Percentiles rank a stretch among this genome's conserved stretches.
phyloP scores from a whole-genome alignment of 2,797 vertebrate genomes.

The Brotula barbata region DNA sequence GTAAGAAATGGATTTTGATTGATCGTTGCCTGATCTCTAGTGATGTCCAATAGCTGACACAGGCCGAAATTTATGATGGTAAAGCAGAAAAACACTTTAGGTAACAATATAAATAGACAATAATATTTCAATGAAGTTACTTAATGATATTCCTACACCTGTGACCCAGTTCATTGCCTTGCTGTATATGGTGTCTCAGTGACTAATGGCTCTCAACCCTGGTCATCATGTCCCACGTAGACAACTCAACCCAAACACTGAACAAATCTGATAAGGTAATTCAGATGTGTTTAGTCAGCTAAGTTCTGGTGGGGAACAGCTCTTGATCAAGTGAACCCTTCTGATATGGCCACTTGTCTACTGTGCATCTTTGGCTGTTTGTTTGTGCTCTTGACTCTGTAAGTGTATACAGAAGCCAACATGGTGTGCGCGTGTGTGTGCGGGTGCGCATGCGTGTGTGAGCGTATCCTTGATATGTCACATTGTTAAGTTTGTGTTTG shows the following conservation, averaged over 20 bases:
- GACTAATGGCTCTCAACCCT: too few relatives aligned
- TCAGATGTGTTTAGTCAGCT: too few relatives aligned
- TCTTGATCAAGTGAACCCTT: too few relatives aligned
- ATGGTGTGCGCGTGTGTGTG: background rate
- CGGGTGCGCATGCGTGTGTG: background rate
- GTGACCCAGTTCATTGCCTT: background rate
- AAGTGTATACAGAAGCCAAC: too few relatives aligned
- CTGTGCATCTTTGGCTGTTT: too few relatives aligned
- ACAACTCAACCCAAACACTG: too few relatives aligned
- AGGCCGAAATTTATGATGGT: conserved; percentile 24
- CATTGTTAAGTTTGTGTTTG: too few relatives aligned
- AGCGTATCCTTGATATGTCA: background rate
- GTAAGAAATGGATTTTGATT: conserved; percentile 37
- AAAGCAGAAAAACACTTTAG: background rate
- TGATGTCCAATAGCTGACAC: conserved; percentile 13
- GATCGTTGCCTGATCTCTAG: conserved; percentile 43
- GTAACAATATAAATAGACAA: background rate
- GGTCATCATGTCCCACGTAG: too few relatives aligned
- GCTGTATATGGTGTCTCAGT: background rate
- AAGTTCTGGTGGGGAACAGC: too few relatives aligned
- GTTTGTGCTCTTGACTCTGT: too few relatives aligned
- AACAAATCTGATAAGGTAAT: too few relatives aligned
- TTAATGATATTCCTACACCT: background rate
- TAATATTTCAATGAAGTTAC: background rate
- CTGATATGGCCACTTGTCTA: too few relatives aligned